Evolutionary conservation across 1,140 invertebrate species (phyloP).

Genomic region (Vanessa atalanta): DNA sequence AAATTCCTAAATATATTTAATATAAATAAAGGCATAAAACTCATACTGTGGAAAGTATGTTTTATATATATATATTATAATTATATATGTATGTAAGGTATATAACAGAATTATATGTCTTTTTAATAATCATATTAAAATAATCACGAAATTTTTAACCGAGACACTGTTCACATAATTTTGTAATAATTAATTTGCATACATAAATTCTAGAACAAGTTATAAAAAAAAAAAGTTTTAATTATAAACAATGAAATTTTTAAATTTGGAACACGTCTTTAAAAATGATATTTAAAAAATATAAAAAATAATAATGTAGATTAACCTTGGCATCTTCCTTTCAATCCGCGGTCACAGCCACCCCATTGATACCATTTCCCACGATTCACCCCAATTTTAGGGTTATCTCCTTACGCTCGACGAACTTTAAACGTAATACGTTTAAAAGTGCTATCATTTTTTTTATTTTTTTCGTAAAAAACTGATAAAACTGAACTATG

Average conservation of each 20-base stretch:
- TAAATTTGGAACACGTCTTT: neutral
- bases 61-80: no score
- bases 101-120: no score
- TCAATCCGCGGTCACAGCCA: slow-evolving; percentile 48
- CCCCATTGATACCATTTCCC: slow-evolving; percentile 59
- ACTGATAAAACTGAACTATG: slow-evolving; percentile 52
- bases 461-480: slow-evolving; percentile 53
- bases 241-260: neutral
- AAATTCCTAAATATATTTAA: no score
- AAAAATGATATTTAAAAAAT: neutral
- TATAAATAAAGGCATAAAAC: no score
- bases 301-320: slow-evolving; percentile 18
- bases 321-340: slow-evolving; percentile 61
- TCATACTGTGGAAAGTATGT: no score
- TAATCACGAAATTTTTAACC: no score
- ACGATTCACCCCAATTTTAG: slow-evolving; percentile 76
- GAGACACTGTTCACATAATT: no score
- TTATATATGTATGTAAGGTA: no score
- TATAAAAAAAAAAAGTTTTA: no score
- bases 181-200: no score
- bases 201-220: no score
- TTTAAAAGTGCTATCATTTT: slow-evolving; percentile 69
- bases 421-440: slow-evolving; percentile 62
- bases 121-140: no score
- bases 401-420: slow-evolving; percentile 58